phyloP scores from a whole-genome alignment of 1,140 invertebrate genomes.

The Rhopalosiphum maidis region DNA sequence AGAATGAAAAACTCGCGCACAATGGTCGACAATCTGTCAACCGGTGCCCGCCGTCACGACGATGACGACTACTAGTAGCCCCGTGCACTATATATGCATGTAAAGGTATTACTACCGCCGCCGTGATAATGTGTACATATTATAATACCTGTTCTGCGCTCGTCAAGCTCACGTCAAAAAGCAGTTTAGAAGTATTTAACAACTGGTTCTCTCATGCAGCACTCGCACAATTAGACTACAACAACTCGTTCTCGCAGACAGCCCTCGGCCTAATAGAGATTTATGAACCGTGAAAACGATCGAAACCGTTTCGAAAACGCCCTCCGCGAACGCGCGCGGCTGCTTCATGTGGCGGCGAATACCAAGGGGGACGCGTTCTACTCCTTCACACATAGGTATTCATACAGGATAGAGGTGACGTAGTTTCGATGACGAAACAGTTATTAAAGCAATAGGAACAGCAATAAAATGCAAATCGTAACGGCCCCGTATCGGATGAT shows the following conservation, averaged over 20 bases:
- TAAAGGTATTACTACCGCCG: not conserved
- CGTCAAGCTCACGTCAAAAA: slow-evolving; percentile 52
- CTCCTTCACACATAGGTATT: not conserved
- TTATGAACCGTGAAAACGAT: slow-evolving; percentile 57
- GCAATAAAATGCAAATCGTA: not conserved
- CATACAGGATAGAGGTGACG: not conserved
- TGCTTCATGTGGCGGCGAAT: not conserved
- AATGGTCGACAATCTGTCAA: slow-evolving; percentile 57
- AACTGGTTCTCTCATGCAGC: slow-evolving; percentile 41
- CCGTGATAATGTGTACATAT: not conserved
- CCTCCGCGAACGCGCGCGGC: not conserved
- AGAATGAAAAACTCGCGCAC: slow-evolving; percentile 9
- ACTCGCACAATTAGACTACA: slow-evolving; percentile 42
- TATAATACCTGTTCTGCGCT: slow-evolving; percentile 48
- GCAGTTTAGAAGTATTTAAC: slow-evolving; percentile 55
- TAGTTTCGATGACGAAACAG: not conserved
- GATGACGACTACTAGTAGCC: not conserved
- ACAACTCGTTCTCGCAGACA: slow-evolving; percentile 55
- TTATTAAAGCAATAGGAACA: not conserved
- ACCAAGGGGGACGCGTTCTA: not conserved
- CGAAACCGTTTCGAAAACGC: slow-evolving; percentile 48
- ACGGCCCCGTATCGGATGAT: no score
- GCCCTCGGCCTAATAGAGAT: slow-evolving; percentile 52
- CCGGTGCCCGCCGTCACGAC: not conserved
- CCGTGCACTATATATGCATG: not conserved